Percentiles rank a stretch among this genome's conserved stretches.
Conservation (phyloP, 2,113 vertebrate species). For the Pyrgilauda ruficollis region DNA sequence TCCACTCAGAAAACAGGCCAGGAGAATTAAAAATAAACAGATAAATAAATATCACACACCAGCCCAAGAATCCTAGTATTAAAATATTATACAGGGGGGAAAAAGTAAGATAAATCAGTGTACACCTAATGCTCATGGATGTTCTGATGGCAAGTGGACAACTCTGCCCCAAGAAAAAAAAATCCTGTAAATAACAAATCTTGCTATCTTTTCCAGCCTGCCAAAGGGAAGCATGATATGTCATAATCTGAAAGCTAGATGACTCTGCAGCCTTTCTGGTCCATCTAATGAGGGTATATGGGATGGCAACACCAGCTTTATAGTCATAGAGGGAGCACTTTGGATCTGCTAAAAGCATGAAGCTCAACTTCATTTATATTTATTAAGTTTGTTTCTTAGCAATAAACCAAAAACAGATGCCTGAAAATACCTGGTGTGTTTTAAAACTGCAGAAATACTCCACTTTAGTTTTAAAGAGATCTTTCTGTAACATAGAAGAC, state of each 20-base stretch:
- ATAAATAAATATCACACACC: background rate
- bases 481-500: accelerated
- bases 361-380: background rate
- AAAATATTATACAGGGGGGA: accelerated
- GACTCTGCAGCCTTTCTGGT: background rate
- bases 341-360: background rate
- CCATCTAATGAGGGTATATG: background rate
- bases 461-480: background rate
- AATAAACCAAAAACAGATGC: background rate
- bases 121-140: background rate
- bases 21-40: background rate
- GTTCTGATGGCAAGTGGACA: background rate
- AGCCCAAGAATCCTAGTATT: background rate
- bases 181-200: background rate
- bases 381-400: background rate
- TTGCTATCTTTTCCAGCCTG: background rate
- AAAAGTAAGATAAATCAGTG: background rate
- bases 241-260: background rate
- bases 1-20: background rate
- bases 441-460: background rate
- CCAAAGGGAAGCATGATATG: background rate
- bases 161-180: background rate
- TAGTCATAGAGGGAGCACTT: background rate
- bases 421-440: background rate
- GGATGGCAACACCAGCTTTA: background rate